These are phyloP conservation scores for Lasioglossum marginatum DNA, from an alignment of 2,888 invertebrate species.

Conservation along the genomic window DNA sequence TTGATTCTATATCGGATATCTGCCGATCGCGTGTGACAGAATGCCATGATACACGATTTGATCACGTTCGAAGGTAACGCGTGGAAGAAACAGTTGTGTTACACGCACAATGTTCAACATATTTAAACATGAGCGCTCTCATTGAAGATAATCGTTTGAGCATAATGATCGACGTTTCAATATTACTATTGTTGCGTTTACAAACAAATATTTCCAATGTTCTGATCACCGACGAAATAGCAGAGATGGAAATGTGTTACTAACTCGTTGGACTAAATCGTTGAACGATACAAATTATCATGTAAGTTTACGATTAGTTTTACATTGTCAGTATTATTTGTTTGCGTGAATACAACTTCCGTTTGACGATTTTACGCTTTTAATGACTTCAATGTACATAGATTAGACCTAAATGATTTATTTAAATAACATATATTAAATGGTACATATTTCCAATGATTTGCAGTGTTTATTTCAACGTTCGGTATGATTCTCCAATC, in stretches of 20 bases:
- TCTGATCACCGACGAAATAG: not conserved
- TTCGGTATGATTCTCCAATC: slow-evolving; percentile 1
- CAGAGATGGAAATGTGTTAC: not conserved
- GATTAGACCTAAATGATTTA: slow-evolving; percentile 19
- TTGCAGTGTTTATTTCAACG: not conserved
- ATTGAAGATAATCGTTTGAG: not conserved
- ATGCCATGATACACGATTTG: slow-evolving; percentile 4
- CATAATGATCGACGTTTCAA: not conserved
- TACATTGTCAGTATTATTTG: slow-evolving; percentile 35
- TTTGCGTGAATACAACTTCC: slow-evolving; percentile 27
- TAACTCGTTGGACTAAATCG: slow-evolving; percentile 16
- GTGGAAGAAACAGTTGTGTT: slow-evolving; percentile 11
- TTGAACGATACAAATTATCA: slow-evolving; percentile 26
- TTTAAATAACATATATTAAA: slow-evolving; percentile 33
- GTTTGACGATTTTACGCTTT: slow-evolving; percentile 7
- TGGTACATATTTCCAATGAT: slow-evolving; percentile 1
- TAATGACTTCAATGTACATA: slow-evolving; percentile 22
- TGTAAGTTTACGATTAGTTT: not conserved
- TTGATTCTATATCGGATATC: slow-evolving; percentile 20
- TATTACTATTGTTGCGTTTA: not conserved
- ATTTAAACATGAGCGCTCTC: not conserved
- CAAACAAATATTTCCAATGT: not conserved
- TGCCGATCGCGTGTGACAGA: slow-evolving; percentile 16
- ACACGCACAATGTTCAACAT: not conserved
- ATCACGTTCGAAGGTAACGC: slow-evolving; percentile 15